phyloP scores from a whole-genome alignment of 1,140 invertebrate genomes.

The Cheumatopsyche charites region DNA sequence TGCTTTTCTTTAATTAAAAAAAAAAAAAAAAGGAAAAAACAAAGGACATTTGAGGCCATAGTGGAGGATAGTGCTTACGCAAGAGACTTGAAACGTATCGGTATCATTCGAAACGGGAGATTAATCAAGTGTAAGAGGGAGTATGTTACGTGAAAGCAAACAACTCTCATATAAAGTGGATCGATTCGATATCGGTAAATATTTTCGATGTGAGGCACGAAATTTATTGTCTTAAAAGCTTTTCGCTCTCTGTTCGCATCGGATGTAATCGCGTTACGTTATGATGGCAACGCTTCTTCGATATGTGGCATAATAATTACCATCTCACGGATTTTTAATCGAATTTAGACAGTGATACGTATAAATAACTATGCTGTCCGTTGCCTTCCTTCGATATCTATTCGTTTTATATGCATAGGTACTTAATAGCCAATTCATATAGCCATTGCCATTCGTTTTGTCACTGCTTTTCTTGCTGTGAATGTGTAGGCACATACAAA shows the following conservation, averaged over 20 bases:
- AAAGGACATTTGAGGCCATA: no score
- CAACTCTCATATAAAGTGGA: conserved; percentile 27
- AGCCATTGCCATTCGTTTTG: no score
- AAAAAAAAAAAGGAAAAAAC: no score
- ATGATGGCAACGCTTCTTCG: neutral
- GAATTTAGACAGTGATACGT: no score
- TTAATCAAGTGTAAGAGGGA: conserved; percentile 6
- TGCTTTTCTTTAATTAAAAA: no score
- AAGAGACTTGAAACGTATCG: conserved; percentile 10
- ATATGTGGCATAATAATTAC: neutral
- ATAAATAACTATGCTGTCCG: no score
- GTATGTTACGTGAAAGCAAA: conserved; percentile 3
- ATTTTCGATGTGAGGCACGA: conserved; percentile 46
- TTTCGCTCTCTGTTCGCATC: conserved; percentile 20
- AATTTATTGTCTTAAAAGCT: conserved; percentile 45
- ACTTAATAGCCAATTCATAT: no score
- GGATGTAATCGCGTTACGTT: conserved; percentile 41
- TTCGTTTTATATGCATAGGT: no score
- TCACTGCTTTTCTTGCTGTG: no score
- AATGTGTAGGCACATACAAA: no score
- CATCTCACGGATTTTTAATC: neutral
- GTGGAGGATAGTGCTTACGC: no score
- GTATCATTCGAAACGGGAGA: conserved; percentile 11
- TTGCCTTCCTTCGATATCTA: no score
- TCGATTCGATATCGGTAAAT: conserved; percentile 45